Percentiles rank a stretch among this genome's conserved stretches.
Evolutionary conservation across 35 echinoderm and acorn worm species (phyloP).

Genomic region (Ophioderma brevispina): DNA sequence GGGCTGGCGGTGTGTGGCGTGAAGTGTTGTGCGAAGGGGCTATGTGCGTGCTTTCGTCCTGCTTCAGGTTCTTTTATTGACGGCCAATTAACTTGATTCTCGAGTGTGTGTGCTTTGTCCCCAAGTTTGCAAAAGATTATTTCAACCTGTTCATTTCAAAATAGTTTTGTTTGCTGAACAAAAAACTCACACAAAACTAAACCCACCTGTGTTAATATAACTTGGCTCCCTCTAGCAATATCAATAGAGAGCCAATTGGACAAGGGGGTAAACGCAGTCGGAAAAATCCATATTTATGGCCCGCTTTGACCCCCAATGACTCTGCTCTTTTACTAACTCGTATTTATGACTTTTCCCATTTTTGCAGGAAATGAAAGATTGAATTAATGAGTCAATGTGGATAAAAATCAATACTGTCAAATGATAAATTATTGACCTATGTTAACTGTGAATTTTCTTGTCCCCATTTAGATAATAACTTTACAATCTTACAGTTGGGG

Average conservation of each 20-base stretch:
- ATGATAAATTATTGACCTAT: too few relatives aligned
- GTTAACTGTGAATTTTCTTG: too few relatives aligned
- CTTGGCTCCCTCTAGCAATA: neutral
- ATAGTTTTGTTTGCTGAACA: neutral
- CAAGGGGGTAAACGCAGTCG: too few relatives aligned
- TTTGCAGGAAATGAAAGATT: neutral
- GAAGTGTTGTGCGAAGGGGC: too few relatives aligned
- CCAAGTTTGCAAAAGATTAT: neutral
- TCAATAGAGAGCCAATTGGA: too few relatives aligned
- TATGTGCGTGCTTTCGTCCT: neutral
- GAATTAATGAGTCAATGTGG: neutral
- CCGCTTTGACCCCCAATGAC: too few relatives aligned
- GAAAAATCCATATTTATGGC: too few relatives aligned
- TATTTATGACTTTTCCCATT: neutral
- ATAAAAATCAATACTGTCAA: too few relatives aligned
- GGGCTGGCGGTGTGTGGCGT: neutral
- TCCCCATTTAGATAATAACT: too few relatives aligned
- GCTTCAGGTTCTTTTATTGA: neutral
- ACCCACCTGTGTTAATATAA: neutral
- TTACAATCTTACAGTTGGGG: too few relatives aligned
- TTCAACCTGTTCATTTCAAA: constrained; percentile 14
- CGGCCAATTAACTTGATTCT: neutral
- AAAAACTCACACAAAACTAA: neutral
- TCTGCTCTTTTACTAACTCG: neutral
- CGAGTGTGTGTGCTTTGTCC: neutral